A percentile compares a stretch with the other conserved stretches of the same genome.
phyloP scores from a whole-genome alignment of 2,113 vertebrate species.

The Gnathonemus longibarbis region DNA sequence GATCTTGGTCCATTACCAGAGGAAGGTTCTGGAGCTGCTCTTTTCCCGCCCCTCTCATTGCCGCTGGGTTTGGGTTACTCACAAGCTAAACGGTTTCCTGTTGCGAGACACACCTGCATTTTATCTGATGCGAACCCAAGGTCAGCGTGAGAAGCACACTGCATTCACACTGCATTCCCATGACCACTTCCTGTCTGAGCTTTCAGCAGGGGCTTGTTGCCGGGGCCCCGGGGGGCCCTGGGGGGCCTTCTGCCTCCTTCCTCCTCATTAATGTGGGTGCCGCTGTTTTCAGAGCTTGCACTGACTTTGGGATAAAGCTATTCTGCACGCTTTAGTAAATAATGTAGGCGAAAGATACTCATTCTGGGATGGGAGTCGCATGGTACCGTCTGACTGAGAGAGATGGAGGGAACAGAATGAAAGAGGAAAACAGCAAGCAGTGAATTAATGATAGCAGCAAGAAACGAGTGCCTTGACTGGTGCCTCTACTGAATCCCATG shows the following conservation, averaged over 20 bases:
- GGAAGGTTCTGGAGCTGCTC: slow-evolving; percentile 7
- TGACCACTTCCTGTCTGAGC: slow-evolving; percentile 45
- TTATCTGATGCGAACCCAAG: slow-evolving; percentile 59
- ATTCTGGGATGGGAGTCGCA: slow-evolving; percentile 60
- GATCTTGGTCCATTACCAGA: background rate
- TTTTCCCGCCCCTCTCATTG: slow-evolving; percentile 28
- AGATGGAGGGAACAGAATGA: slow-evolving; percentile 26
- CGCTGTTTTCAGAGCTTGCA: slow-evolving; percentile 59
- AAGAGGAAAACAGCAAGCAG: slow-evolving; percentile 49
- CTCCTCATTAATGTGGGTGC: slow-evolving; percentile 48
- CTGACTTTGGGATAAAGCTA: slow-evolving; percentile 45
- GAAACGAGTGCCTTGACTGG: slow-evolving; percentile 55
- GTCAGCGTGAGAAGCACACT: slow-evolving; percentile 53
- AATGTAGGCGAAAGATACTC: slow-evolving; percentile 53
- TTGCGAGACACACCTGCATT: slow-evolving; percentile 64
- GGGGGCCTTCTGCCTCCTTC: background rate
- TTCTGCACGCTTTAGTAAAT: slow-evolving; percentile 53
- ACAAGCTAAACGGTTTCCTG: slow-evolving; percentile 70
- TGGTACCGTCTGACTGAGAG: slow-evolving; percentile 55
- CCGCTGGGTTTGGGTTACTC: slow-evolving; percentile 44
- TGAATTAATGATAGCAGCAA: slow-evolving; percentile 54
- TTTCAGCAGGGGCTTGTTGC: slow-evolving; percentile 12
- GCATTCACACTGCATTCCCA: slow-evolving; percentile 50
- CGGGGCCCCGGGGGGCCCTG: background rate
- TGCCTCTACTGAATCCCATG: slow-evolving; percentile 50